Evolutionary conservation across 2,888 invertebrate genomes (phyloP).

Genomic region (Chalcis sispes): DNA sequence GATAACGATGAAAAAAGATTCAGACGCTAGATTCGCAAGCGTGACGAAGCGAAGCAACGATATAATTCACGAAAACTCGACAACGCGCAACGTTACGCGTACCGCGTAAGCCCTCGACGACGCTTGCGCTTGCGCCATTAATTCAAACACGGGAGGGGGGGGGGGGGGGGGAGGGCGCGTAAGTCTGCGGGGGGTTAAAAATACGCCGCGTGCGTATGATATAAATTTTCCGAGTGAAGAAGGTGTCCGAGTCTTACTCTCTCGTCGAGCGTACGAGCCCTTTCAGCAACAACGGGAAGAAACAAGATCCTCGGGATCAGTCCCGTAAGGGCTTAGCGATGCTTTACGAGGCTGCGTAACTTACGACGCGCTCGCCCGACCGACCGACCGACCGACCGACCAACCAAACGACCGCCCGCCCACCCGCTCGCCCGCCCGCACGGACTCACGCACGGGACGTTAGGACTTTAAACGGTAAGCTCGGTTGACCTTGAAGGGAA

Average conservation of each 20-base stretch:
- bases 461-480: constrained; percentile 41
- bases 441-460: not conserved
- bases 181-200: constrained; percentile 16
- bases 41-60: too few relatives aligned
- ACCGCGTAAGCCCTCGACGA: too few relatives aligned
- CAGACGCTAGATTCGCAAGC: too few relatives aligned
- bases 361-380: not conserved
- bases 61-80: too few relatives aligned
- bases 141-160: too few relatives aligned
- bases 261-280: not conserved
- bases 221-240: too few relatives aligned
- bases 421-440: not conserved
- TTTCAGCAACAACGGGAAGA: too few relatives aligned
- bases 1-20: too few relatives aligned
- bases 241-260: too few relatives aligned
- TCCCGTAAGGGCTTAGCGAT: constrained; percentile 20
- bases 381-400: too few relatives aligned
- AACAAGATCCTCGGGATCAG: constrained; percentile 44
- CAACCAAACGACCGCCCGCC: too few relatives aligned
- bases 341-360: constrained; percentile 41
- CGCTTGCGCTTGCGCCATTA: constrained; percentile 31
- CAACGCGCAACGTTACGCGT: too few relatives aligned
- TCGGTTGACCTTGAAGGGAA: constrained; percentile 20
- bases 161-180: not conserved
- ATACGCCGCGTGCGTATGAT: constrained; percentile 20